Conservation (phyloP, 2,888 invertebrate species). For the Sarcophaga subvicina region DNA sequence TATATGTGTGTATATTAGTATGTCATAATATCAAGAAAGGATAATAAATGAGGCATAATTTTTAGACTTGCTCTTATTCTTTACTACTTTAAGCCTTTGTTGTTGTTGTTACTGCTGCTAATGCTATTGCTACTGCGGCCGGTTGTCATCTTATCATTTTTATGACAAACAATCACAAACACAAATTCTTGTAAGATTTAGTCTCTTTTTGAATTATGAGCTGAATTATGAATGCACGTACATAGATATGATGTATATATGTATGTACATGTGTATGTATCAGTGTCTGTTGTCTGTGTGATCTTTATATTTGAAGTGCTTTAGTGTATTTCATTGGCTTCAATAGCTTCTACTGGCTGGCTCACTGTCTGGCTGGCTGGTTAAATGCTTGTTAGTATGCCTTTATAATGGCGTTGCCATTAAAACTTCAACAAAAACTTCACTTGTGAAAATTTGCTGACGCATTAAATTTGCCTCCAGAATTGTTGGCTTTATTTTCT, state of each 20-base stretch:
- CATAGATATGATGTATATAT: neutral
- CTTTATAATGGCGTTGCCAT: conserved; percentile 63
- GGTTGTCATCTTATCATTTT: conserved; percentile 59
- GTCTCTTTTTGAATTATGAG: conserved; percentile 43
- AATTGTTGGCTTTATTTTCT: conserved; percentile 58
- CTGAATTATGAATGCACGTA: conserved; percentile 9
- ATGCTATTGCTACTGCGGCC: conserved; percentile 31
- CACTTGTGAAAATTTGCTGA: conserved; percentile 67
- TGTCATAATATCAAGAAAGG: conserved; percentile 64
- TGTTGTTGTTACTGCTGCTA: conserved; percentile 25
- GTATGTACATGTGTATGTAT: conserved; percentile 6
- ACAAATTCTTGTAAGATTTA: conserved; percentile 27
- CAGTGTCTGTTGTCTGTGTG: conserved; percentile 12
- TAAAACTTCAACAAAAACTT: conserved; percentile 69
- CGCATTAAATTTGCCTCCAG: conserved; percentile 66
- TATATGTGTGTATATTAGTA: neutral
- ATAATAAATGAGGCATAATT: conserved; percentile 69
- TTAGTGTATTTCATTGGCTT: conserved; percentile 62
- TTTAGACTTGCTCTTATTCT: conserved; percentile 38
- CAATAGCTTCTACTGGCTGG: too few relatives aligned
- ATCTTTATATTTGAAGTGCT: conserved; percentile 36
- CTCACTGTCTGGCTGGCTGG: neutral
- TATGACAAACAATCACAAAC: conserved; percentile 47
- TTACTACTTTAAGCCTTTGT: conserved; percentile 16
- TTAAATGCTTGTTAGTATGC: neutral